These are phyloP conservation scores for Whitmania pigra DNA, from an alignment of 1,140 invertebrate genomes.

Conservation along the genomic window DNA sequence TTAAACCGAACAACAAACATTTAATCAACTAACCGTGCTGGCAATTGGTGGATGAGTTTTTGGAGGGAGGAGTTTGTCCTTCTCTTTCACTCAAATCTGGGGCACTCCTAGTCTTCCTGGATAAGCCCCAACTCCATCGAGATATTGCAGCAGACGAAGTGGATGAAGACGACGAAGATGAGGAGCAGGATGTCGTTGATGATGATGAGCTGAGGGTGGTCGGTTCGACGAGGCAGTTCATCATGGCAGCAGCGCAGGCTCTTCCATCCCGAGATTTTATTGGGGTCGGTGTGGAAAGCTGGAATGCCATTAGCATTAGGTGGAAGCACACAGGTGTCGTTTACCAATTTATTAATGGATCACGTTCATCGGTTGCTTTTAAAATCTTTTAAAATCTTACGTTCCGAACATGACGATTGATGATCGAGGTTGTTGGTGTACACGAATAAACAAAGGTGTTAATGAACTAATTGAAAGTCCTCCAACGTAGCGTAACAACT, in stretches of 20 bases:
- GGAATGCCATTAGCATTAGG: background rate
- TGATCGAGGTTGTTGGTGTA: background rate
- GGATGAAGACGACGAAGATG: slow-evolving; percentile 14
- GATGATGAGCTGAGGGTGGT: slow-evolving; percentile 11
- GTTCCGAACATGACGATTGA: too few species aligned
- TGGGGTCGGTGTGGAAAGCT: slow-evolving; percentile 14
- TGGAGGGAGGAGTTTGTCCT: background rate
- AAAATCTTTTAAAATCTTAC: too few species aligned
- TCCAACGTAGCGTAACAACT: background rate
- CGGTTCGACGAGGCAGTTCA: background rate
- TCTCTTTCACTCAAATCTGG: slow-evolving; percentile 10
- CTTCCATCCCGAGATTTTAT: slow-evolving; percentile 15
- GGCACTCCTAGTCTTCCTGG: slow-evolving; percentile 13
- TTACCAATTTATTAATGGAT: background rate
- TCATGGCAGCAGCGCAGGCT: background rate
- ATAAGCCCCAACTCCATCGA: slow-evolving; percentile 9
- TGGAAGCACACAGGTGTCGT: background rate
- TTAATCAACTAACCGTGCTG: too few species aligned
- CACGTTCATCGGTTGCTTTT: too few species aligned
- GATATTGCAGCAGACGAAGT: background rate
- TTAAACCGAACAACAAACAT: too few species aligned
- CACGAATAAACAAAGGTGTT: background rate
- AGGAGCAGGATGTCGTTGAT: background rate
- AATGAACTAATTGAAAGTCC: too few species aligned
- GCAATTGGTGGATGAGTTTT: too few species aligned